Evolutionary conservation across 53 echinoderm and acorn worm genomes (phyloP).

Genomic region (Echinometra lucunter): DNA sequence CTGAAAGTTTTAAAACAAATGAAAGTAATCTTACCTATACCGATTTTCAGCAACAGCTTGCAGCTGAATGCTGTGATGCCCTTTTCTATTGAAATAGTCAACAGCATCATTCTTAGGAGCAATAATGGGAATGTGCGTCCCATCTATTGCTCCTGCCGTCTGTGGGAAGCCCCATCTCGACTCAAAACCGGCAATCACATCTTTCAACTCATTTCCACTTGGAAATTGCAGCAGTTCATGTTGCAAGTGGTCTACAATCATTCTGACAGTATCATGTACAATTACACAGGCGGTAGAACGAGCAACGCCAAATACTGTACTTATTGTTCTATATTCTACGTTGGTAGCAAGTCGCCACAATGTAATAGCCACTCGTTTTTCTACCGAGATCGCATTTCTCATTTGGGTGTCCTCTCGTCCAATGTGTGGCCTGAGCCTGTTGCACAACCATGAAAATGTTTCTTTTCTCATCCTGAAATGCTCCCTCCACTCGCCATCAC

Average conservation of each 20-base stretch:
- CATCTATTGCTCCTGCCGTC: constrained; percentile 68
- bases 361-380: background rate
- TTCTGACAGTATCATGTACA: background rate
- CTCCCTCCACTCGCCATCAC: background rate
- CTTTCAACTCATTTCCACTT: background rate
- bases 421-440: background rate
- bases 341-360: background rate
- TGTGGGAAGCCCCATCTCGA: constrained; percentile 69
- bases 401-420: background rate
- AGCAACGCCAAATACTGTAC: background rate
- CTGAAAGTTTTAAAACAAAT: too few relatives aligned
- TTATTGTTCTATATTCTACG: background rate
- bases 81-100: constrained; percentile 71
- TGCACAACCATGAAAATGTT: background rate
- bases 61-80: constrained; percentile 54
- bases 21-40: too few relatives aligned
- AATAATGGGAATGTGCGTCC: constrained; percentile 68
- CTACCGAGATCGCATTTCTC: background rate
- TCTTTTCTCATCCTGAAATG: background rate
- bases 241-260: background rate
- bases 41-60: constrained; percentile 59
- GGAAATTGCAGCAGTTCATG: too few relatives aligned
- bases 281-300: background rate
- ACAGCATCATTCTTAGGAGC: constrained; percentile 40
- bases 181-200: constrained; percentile 40